Base-by-base conservation (phyloP, 2,888 invertebrate genomes). In the Cyclophora albipunctata region DNA sequence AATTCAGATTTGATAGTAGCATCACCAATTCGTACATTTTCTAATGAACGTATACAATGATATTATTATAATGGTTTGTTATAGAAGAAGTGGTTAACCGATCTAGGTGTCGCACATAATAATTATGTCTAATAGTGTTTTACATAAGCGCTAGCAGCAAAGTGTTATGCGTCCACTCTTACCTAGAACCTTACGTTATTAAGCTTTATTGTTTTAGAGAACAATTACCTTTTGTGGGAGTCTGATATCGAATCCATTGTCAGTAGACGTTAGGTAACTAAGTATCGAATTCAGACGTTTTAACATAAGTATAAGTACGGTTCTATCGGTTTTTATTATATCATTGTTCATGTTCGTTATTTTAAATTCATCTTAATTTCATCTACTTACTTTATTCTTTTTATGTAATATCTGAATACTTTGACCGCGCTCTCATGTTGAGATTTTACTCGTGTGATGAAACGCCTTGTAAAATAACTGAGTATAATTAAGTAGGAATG, bases 141-240 rank as follows among this genome's bases (percentile, higher is more conserved):
- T 61, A 57, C 49, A 48, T 61, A 58, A 60, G 42, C 42, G 45
- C n/a, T 42, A 43, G 67, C 52, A 60, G 66, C 70, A 58, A 59
- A 63, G 67, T 64, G 64, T 69, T 71, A 70, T 78, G 70, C 81
- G 64, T 71, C 63, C 65, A 56, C 69, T 69, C 69, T 79, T 85
- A 83, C 84, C 74, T 85, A 84, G 84, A 84, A 84, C 73, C 75
- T 80, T 78, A 73, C 79, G 74, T 81, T 82, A 81, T 79, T 78
- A 75, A 77, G 76, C 81, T 79, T 84, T 78, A 86, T 87, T 85
- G 85, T 86, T 85, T 78, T 67, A 79, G 80, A 82, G 85, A 87
- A 88, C 87, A 88, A 87, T 87, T 82, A 84, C 85, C 86, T 81
- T 86, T 88, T 87, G 86, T 87, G 81, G 70, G 71, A 73, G 74